Evolutionary conservation across 2,888 invertebrate genomes (phyloP).

Genomic region (Tinea trinotella): DNA sequence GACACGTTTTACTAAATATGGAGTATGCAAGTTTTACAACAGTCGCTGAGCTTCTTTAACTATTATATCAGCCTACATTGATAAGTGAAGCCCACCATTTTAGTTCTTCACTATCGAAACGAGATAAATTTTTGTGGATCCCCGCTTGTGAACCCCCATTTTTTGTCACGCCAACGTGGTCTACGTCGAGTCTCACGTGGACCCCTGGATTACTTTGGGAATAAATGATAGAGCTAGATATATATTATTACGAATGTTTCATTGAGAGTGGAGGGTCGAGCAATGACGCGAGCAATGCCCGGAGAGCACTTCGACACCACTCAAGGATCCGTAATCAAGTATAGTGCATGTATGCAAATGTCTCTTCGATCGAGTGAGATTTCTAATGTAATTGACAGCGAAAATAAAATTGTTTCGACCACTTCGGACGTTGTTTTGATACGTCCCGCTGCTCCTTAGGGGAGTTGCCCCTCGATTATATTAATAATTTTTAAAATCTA

Average conservation of each 20-base stretch:
- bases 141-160: too few species aligned
- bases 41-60: too few species aligned
- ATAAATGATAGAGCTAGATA: too few species aligned
- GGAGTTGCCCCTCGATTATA: not conserved
- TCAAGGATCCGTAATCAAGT: constrained; percentile 22
- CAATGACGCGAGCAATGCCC: constrained; percentile 9
- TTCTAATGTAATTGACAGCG: constrained; percentile 59
- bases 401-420: constrained; percentile 36
- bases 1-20: too few species aligned
- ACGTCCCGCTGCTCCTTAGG: not conserved
- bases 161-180: too few species aligned
- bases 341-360: constrained; percentile 21
- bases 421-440: constrained; percentile 12
- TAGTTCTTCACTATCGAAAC: too few species aligned
- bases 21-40: too few species aligned
- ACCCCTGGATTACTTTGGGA: too few species aligned
- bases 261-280: constrained; percentile 11
- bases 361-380: constrained; percentile 35
- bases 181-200: too few species aligned
- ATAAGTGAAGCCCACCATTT: too few species aligned
- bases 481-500: not conserved
- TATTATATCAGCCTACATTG: too few species aligned
- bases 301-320: constrained; percentile 18
- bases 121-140: too few species aligned
- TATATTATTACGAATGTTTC: not conserved